Evolutionary conservation across 53 echinoderm and acorn worm species (phyloP).

Genomic region (Paracentrotus lividus): DNA sequence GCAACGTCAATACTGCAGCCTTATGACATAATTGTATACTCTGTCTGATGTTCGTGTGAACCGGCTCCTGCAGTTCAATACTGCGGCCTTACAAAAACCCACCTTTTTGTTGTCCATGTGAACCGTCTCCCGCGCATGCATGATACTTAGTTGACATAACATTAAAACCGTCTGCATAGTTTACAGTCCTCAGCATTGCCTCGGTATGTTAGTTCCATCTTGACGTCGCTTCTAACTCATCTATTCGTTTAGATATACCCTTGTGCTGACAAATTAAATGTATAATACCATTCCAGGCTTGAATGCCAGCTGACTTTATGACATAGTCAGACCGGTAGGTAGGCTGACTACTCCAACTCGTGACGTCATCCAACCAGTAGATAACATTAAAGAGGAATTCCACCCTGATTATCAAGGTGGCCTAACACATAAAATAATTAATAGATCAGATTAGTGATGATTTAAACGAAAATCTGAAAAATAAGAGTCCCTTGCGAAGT

Average conservation of each 20-base stretch:
- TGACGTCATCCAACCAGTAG: too few relatives aligned
- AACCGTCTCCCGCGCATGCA: not conserved
- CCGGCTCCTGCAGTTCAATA: not conserved
- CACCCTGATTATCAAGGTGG: too few relatives aligned
- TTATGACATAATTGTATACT: not conserved
- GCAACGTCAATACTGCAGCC: not conserved
- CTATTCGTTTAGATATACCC: slow-evolving; percentile 29
- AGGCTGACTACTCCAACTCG: too few relatives aligned
- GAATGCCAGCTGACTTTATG: too few relatives aligned
- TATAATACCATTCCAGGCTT: not conserved
- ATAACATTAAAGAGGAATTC: too few relatives aligned
- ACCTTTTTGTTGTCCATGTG: not conserved
- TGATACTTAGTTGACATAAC: slow-evolving; percentile 47
- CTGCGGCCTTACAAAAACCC: not conserved
- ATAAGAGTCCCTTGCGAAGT: too few relatives aligned
- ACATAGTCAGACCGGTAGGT: too few relatives aligned
- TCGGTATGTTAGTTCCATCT: slow-evolving; percentile 5
- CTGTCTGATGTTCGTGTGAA: not conserved
- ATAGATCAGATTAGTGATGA: too few relatives aligned
- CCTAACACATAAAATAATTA: too few relatives aligned
- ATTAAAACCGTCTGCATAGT: slow-evolving; percentile 47
- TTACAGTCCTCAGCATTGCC: not conserved
- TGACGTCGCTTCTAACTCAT: slow-evolving; percentile 13
- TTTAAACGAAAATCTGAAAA: too few relatives aligned
- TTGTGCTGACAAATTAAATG: slow-evolving; percentile 42